These are phyloP conservation scores for Harpagoxenus sublaevis DNA, from an alignment of 2,888 invertebrate genomes.

Conservation along the genomic window DNA sequence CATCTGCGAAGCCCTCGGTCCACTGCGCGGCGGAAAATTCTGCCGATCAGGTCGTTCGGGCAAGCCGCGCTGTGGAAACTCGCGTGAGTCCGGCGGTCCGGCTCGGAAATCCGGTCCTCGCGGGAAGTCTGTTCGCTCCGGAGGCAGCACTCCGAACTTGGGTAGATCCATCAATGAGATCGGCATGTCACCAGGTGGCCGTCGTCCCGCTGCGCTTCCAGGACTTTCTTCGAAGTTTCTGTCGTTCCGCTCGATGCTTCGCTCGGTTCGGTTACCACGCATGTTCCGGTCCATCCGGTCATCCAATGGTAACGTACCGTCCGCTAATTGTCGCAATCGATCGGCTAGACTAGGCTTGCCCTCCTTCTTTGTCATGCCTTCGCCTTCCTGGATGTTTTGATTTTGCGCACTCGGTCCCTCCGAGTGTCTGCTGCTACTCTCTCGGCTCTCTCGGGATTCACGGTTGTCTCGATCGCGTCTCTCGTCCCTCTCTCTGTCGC, in stretches of 20 bases:
- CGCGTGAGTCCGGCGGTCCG: constrained; percentile 78
- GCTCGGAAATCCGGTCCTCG: constrained; percentile 79
- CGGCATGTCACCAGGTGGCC: constrained; percentile 79
- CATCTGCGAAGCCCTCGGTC: constrained; percentile 72
- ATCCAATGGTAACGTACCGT: constrained; percentile 83
- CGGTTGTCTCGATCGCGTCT: constrained; percentile 79
- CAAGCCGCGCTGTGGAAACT: constrained; percentile 74
- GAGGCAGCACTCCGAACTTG: constrained; percentile 77
- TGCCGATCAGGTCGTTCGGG: constrained; percentile 78
- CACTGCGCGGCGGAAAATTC: constrained; percentile 75
- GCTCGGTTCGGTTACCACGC: constrained; percentile 74
- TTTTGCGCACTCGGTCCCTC: constrained; percentile 77
- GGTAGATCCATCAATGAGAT: constrained; percentile 85
- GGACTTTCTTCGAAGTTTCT: constrained; percentile 79
- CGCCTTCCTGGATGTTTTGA: constrained; percentile 65
- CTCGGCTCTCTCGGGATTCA: constrained; percentile 78
- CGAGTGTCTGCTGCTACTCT: constrained; percentile 75
- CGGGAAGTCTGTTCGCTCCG: constrained; percentile 81
- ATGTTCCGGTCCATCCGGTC: constrained; percentile 81
- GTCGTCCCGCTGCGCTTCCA: constrained; percentile 57
- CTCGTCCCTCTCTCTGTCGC: constrained; percentile 82
- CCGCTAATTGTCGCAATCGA: constrained; percentile 85
- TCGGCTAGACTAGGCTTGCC: constrained; percentile 84
- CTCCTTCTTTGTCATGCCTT: constrained; percentile 79
- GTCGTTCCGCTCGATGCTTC: constrained; percentile 79